Conservation (phyloP, 2,888 invertebrate species). For the Prosapia bicincta region DNA sequence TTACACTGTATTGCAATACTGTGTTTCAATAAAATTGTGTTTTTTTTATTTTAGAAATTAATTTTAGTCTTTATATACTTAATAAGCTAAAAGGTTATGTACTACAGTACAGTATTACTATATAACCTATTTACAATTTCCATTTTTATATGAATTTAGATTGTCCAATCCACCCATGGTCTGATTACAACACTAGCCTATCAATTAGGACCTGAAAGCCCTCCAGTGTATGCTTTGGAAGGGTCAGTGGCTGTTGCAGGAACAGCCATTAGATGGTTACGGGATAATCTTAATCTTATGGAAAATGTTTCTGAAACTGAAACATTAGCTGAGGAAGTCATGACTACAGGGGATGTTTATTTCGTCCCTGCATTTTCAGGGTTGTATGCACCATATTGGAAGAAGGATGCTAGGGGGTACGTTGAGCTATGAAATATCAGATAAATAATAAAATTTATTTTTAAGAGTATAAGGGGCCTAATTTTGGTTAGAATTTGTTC, state of each 20-base stretch:
- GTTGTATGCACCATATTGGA: constrained; percentile 97
- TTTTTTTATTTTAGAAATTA: too few species aligned
- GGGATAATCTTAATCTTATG: constrained; percentile 86
- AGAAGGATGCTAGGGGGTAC: constrained; percentile 90
- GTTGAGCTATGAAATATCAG: too few species aligned
- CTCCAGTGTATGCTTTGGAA: constrained; percentile 91
- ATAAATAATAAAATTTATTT: too few species aligned
- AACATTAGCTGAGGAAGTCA: constrained; percentile 71
- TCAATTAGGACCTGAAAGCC: constrained; percentile 75
- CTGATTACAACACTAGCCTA: constrained; percentile 89
- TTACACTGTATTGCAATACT: too few species aligned
- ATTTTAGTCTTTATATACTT: background rate
- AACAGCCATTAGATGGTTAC: constrained; percentile 87
- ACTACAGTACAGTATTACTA: too few species aligned
- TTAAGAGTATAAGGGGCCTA: too few species aligned
- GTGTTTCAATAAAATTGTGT: too few species aligned
- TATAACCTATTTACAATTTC: too few species aligned
- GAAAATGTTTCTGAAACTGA: constrained; percentile 64
- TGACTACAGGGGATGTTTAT: constrained; percentile 90
- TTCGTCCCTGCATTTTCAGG: constrained; percentile 98
- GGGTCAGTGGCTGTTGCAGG: constrained; percentile 94
- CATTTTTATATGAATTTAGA: constrained; percentile 53
- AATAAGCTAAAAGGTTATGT: too few species aligned
- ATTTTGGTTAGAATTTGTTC: too few species aligned
- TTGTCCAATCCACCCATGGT: constrained; percentile 83